Conservation (phyloP, 1,140 invertebrate genomes). For the Drosophila murphyi region DNA sequence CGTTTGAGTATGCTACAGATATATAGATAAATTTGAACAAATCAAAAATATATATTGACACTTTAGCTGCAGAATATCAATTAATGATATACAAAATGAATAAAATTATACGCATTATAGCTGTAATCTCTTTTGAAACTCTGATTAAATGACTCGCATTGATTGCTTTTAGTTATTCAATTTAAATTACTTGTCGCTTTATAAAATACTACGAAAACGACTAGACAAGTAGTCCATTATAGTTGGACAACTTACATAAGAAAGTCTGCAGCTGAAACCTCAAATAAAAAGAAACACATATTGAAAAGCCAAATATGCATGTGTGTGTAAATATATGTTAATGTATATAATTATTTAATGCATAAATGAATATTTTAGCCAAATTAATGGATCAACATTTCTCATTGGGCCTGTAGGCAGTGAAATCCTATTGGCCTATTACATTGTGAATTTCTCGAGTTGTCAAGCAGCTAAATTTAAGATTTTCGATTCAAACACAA, state of each 20-base stretch:
- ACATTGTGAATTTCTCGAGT: background rate
- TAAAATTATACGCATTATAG: background rate
- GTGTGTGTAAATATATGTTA: slow-evolving; percentile 28
- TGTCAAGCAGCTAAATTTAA: slow-evolving; percentile 5
- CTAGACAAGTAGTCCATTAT: slow-evolving; percentile 11
- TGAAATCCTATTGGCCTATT: slow-evolving; percentile 53
- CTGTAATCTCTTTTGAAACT: background rate
- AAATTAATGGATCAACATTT: slow-evolving; percentile 27
- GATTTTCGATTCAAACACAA: background rate
- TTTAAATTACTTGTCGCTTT: slow-evolving; percentile 1
- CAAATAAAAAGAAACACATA: background rate
- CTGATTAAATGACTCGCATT: background rate
- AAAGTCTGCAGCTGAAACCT: slow-evolving; percentile 5
- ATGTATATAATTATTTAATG: slow-evolving; percentile 35
- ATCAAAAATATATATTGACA: too few species aligned
- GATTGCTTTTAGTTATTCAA: slow-evolving; percentile 2
- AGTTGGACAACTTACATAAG: slow-evolving; percentile 14
- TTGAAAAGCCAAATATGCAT: slow-evolving; percentile 9
- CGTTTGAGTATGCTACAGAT: background rate
- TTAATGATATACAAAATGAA: too few species aligned
- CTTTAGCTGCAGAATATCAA: background rate
- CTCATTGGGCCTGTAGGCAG: slow-evolving; percentile 31
- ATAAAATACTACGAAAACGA: background rate
- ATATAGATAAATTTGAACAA: too few species aligned
- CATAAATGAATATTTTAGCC: slow-evolving; percentile 56